These are phyloP conservation scores for Papilio gigon DNA, from an alignment of 2,888 invertebrate genomes.

Conservation along the genomic window DNA sequence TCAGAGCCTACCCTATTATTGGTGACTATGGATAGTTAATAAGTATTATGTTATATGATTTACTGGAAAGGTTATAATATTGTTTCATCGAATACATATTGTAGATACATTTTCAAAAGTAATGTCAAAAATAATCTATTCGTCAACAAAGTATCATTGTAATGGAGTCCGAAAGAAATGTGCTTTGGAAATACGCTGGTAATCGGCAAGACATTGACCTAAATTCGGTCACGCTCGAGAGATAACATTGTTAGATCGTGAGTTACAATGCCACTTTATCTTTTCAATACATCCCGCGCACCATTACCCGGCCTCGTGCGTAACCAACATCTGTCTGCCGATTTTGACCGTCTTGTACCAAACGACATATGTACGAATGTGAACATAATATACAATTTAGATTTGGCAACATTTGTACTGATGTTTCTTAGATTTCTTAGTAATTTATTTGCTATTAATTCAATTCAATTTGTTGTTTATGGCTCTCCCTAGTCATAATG, in stretches of 20 bases:
- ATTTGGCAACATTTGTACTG: neutral
- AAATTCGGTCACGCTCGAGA: conserved; percentile 78
- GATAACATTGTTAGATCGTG: conserved; percentile 58
- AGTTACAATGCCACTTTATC: conserved; percentile 40
- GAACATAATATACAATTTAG: neutral
- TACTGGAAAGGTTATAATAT: too few relatives aligned
- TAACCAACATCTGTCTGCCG: conserved; percentile 33
- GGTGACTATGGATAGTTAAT: too few relatives aligned
- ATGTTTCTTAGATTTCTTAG: neutral
- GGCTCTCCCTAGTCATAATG: too few relatives aligned
- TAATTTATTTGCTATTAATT: too few relatives aligned
- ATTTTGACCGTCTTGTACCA: conserved; percentile 17
- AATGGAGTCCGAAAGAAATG: conserved; percentile 23
- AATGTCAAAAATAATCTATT: conserved; percentile 7
- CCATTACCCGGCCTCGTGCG: conserved; percentile 34
- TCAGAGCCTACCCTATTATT: too few relatives aligned
- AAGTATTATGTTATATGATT: too few relatives aligned
- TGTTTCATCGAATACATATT: too few relatives aligned
- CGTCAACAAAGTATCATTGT: conserved; percentile 20
- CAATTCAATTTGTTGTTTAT: too few relatives aligned
- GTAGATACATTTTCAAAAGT: neutral
- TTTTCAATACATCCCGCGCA: conserved; percentile 38
- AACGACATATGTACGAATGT: neutral
- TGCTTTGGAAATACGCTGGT: conserved; percentile 42
- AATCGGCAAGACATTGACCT: conserved; percentile 73